phyloP scores from a whole-genome alignment of 2,888 invertebrate species.

The Cosmia trapezina region DNA sequence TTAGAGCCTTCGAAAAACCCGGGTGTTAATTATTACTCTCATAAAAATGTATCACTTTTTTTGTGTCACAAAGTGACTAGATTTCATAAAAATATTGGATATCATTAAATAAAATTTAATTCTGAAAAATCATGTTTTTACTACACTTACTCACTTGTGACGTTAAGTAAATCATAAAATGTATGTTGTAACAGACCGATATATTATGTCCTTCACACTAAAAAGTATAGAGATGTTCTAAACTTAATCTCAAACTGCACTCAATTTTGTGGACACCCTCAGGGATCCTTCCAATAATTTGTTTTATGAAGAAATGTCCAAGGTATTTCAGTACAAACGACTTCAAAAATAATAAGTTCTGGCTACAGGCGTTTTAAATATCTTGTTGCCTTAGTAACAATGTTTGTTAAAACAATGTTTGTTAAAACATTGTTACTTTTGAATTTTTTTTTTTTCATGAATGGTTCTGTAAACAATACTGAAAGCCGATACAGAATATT shows the following conservation, averaged over 20 bases:
- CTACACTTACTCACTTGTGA: background rate
- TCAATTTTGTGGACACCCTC: constrained; percentile 20
- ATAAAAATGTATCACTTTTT: background rate
- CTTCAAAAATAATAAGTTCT: constrained; percentile 25
- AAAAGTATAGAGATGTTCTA: too few species aligned
- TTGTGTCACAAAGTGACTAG: background rate
- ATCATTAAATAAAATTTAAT: background rate
- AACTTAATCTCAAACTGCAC: constrained; percentile 23
- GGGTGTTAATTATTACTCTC: background rate
- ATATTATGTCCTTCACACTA: too few species aligned
- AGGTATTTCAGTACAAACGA: constrained; percentile 23
- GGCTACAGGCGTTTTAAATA: constrained; percentile 12
- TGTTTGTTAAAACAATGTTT: too few species aligned
- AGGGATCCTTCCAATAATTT: constrained; percentile 32
- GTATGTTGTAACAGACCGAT: too few species aligned
- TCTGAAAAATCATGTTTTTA: background rate
- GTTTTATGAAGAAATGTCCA: constrained; percentile 23
- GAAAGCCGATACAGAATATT: background rate
- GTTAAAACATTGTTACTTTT: background rate
- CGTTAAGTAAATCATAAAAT: too few species aligned
- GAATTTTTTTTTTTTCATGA: background rate
- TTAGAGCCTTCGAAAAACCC: background rate
- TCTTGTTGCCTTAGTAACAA: background rate
- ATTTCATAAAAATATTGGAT: background rate
- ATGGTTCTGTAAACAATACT: background rate